Evolutionary conservation across 2,888 invertebrate species (phyloP).

Genomic region (Aspidiotus rigidus): DNA sequence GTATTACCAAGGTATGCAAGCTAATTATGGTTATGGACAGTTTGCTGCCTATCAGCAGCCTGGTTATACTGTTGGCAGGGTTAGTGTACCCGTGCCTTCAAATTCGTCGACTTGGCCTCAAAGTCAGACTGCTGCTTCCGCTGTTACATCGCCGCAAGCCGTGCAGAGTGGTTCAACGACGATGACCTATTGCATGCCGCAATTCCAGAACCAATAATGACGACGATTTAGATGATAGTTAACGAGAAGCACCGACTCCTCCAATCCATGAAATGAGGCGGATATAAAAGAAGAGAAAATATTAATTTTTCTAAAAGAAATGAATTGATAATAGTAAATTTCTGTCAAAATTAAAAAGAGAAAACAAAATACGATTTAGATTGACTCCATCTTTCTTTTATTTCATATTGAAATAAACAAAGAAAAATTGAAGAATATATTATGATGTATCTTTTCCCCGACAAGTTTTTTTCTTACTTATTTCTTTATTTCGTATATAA

Average conservation of each 20-base stretch:
- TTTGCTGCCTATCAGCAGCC: slow-evolving; percentile 45
- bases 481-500: no score
- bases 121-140: slow-evolving; percentile 42
- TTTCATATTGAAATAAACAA: neutral
- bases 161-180: slow-evolving; percentile 43
- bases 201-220: slow-evolving; percentile 75
- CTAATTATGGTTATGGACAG: slow-evolving; percentile 53
- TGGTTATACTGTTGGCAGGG: slow-evolving; percentile 43
- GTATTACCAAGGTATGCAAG: slow-evolving; percentile 59
- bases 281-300: slow-evolving; percentile 12
- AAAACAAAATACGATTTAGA: slow-evolving; percentile 8
- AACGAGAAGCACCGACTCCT: neutral
- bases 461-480: no score
- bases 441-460: slow-evolving; percentile 15
- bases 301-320: slow-evolving; percentile 9
- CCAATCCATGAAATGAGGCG: no score
- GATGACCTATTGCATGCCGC: slow-evolving; percentile 58
- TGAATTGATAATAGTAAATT: slow-evolving; percentile 9
- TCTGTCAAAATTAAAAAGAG: neutral
- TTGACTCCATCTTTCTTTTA: slow-evolving; percentile 20
- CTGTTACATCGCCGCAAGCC: slow-evolving; percentile 53
- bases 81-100: slow-evolving; percentile 45
- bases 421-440: slow-evolving; percentile 10
- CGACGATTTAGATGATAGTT: slow-evolving; percentile 6
- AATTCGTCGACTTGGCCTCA: slow-evolving; percentile 43